Base-by-base conservation (phyloP, 2,888 invertebrate genomes). In the Trichopria drosophilae region DNA sequence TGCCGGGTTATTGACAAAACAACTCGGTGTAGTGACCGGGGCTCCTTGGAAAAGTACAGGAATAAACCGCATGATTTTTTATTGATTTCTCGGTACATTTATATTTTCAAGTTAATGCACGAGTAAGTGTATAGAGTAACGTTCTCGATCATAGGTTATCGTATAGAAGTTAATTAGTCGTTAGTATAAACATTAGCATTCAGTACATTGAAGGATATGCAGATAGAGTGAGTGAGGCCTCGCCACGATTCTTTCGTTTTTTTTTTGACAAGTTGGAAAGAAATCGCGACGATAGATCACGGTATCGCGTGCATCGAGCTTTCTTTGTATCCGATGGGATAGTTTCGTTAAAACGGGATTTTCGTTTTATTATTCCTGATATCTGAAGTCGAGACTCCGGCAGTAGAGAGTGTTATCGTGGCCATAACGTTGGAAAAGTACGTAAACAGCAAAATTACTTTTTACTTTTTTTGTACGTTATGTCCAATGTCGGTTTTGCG, bases 201-300 rank as follows among this genome's bases (percentile, higher is more conserved):
- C 68, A 67, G 69, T 72, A 74, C 71, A 73, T 73, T 65, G 64
- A 73, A 68, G 69, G 74, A 74, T 74, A 74, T 74, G 74, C 73
- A 69, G 69, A 72, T 66, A 67, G 62, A 64, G 63, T 62, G 62
- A 59, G 61, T 57, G 51, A 47, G 41, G 22, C 41, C 43, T 15
- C 48, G 37, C 18, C 39, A 29, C 32, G 44, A 53, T 24, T 51
- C 43, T 53, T 53, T 39, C 49, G 39, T n/a, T 35, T 31, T 24
- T 42, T 20, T 13, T 37, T 37, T 22, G n/a, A 31, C 10, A 24
- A 19, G 29, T 43, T 43, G 22, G 29, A 53, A 16, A 34, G 51
- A 40, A 23, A n/a, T 39, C 34, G 47, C 52, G 45, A 37, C 10
- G 39, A 45, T 36, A 23, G 32, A 49, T 46, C 20, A 12, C 32